Conservation (phyloP, 2,797 vertebrate species). For the Falco concolor region DNA sequence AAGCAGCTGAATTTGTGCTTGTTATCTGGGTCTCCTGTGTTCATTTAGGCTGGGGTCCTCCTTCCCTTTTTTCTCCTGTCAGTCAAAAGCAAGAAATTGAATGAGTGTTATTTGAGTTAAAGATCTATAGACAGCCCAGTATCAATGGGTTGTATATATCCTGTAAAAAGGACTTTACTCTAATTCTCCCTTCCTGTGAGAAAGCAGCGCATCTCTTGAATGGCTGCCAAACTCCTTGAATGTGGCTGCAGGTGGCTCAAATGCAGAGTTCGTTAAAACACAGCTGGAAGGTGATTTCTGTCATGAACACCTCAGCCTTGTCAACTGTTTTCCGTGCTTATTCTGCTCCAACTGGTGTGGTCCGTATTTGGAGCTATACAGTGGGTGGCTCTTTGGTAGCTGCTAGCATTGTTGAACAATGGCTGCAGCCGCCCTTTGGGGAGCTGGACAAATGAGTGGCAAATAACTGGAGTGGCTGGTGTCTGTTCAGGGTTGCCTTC, state of each 20-base stretch:
- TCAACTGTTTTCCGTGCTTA: not conserved
- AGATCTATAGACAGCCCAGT: not conserved
- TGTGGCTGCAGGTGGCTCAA: constrained; percentile 14
- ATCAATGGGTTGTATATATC: not conserved
- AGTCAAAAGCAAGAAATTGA: not conserved
- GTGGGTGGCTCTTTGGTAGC: not conserved
- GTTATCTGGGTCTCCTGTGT: not conserved
- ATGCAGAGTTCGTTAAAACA: not conserved
- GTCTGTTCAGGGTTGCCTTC: not conserved
- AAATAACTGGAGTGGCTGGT: not conserved
- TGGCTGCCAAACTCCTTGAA: not conserved
- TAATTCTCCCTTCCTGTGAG: not conserved
- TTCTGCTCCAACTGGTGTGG: not conserved
- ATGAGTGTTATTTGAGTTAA: not conserved
- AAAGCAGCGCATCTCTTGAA: not conserved
- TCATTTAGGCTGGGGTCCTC: not conserved
- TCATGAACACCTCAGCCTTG: not conserved
- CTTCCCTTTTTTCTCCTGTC: not conserved
- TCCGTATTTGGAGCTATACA: not conserved
- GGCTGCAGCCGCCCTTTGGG: rapidly evolving
- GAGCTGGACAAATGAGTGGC: not conserved
- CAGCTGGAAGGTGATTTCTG: not conserved
- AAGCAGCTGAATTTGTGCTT: not conserved
- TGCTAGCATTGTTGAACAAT: not conserved
- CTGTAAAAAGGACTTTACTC: not conserved